Evolutionary conservation across 1,140 invertebrate species (phyloP).

Genomic region (Mycetomoellerius zeteki): DNA sequence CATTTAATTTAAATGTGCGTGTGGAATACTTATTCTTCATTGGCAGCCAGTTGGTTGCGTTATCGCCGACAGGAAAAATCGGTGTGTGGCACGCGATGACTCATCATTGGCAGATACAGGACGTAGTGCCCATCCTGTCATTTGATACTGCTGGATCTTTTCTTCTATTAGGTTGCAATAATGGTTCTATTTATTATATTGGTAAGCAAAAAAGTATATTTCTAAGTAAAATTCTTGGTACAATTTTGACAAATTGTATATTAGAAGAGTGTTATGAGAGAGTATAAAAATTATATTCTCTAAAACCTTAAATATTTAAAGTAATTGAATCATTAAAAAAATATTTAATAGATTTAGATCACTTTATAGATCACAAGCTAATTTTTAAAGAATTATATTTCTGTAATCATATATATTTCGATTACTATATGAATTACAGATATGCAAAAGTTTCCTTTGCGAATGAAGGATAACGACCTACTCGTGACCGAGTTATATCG

Average conservation of each 20-base stretch:
- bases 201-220: conserved; percentile 87
- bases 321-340: conserved; percentile 2
- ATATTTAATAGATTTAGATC: not conserved
- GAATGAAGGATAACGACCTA: conserved; percentile 99
- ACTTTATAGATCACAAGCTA: not conserved
- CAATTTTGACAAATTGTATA: not conserved
- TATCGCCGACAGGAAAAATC: conserved; percentile 98
- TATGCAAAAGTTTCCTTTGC: conserved; percentile 99
- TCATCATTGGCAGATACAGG: conserved; percentile 99
- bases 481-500: conserved; percentile 98
- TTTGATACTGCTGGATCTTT: conserved; percentile 99
- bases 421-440: conserved; percentile 88
- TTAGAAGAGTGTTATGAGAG: not conserved
- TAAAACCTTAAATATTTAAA: not conserved
- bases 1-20: conserved; percentile 96
- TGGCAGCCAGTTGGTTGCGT: conserved; percentile 97
- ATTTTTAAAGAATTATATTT: not conserved
- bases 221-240: not conserved
- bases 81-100: conserved; percentile 99
- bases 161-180: conserved; percentile 97
- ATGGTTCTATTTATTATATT: conserved; percentile 99
- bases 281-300: not conserved
- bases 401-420: not conserved
- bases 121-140: conserved; percentile 97
- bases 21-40: conserved; percentile 99